Base-by-base conservation (phyloP, 2,888 invertebrate genomes). In the Tanypteryx hageni region DNA sequence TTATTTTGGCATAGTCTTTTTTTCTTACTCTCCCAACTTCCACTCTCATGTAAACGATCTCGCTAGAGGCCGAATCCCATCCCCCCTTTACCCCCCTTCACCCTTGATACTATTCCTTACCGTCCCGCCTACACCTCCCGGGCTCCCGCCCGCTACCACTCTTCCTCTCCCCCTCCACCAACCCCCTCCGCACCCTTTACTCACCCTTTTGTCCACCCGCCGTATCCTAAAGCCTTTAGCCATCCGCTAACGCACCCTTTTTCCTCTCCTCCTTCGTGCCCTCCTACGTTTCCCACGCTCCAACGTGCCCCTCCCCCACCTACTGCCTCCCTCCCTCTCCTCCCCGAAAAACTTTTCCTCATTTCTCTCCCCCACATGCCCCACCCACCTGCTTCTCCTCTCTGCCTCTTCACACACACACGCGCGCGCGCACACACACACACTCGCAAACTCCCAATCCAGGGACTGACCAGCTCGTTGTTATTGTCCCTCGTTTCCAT, bases 401-500 rank as follows among this genome's bases (percentile, higher is more conserved):
- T 44, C 44, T 44, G 44, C 5, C 44, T 5, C 44, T 44, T 44
- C 44, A 44, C 44, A 5, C 44, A 44, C n/a, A n/a, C n/a, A n/a
- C n/a, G n/a, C n/a, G n/a, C n/a, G n/a, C 64, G n/a, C 76, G 22
- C 76, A 76, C 76, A n/a, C n/a, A n/a, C 3, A 44, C 44, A 44
- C 44, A 44, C 44, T 44, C 44, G 18, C 76, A 14, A 27, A 44
- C 44, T n/a, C 83, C 56, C 83, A 57, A 83, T 83, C 82, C 83
- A 44, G 86, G 27, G 86, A 86, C 86, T 86, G 86, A 61, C 86
- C 86, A 86, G 58, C 59, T 61, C 86, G 61, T 86, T 86, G 86
- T 86, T 86, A 86, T 61, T 86, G 86, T 86, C 86, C 59, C 86
- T 86, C 86, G 58, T 61, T 61, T 86, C 86, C 86, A 86, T 86